Conservation (phyloP, 2,113 vertebrate genomes). For the Chitala chitala region DNA sequence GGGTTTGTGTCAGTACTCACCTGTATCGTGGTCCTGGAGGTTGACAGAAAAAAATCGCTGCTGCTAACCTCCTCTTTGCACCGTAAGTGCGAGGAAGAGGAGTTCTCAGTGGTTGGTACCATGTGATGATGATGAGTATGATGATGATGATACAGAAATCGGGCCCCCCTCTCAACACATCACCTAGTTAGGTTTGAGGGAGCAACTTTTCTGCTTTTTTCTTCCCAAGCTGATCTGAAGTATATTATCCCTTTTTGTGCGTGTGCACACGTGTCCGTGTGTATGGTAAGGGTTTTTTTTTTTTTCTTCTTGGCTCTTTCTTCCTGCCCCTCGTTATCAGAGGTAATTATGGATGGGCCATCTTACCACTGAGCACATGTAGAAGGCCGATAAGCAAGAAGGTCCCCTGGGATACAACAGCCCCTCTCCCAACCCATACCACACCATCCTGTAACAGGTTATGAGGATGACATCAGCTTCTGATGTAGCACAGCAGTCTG, state of each 20-base stretch:
- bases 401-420: constrained; percentile 11
- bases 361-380: constrained; percentile 28
- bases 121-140: too few relatives aligned
- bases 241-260: not conserved
- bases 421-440: not conserved
- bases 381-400: constrained; percentile 31
- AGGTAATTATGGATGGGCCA: constrained; percentile 34
- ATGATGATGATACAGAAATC: too few relatives aligned
- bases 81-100: not conserved
- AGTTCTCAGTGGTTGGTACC: too few relatives aligned
- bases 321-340: constrained; percentile 25
- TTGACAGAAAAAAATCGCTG: not conserved
- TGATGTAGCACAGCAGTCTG: not conserved
- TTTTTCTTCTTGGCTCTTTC: constrained; percentile 12
- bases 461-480: not conserved
- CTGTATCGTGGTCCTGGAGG: not conserved
- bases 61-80: not conserved
- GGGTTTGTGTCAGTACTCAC: not conserved
- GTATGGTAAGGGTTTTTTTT: not conserved
- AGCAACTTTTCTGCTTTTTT: not conserved
- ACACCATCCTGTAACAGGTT: not conserved
- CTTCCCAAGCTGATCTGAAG: not conserved
- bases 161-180: not conserved
- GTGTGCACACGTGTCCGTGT: too few relatives aligned
- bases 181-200: not conserved